A percentile compares a stretch with the other conserved stretches of the same genome.
These are phyloP conservation scores for Phyto melanocephala DNA, from an alignment of 2,888 invertebrate genomes.

Conservation along the genomic window DNA sequence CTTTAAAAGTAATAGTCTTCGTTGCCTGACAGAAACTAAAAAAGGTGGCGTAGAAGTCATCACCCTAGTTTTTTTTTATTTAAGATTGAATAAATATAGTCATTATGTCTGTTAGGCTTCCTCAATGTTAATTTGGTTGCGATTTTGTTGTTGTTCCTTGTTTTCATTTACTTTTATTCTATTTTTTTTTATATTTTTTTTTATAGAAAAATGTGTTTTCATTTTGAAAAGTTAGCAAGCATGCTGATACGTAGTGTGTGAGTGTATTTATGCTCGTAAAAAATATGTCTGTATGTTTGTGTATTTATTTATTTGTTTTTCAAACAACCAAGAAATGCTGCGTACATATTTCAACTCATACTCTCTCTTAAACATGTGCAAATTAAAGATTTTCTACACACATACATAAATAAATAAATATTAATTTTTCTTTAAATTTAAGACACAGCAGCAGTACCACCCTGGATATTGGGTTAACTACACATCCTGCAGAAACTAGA, in stretches of 20 bases:
- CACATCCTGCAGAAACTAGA: too few relatives aligned
- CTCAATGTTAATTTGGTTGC: slow-evolving; percentile 26
- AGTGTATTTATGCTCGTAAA: not conserved
- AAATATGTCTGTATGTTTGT: not conserved
- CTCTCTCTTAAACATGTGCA: not conserved
- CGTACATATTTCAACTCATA: not conserved
- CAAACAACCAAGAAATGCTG: not conserved
- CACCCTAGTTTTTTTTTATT: too few relatives aligned
- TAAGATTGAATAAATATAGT: slow-evolving; percentile 10
- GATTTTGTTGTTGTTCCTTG: slow-evolving; percentile 6
- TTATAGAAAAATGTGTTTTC: slow-evolving; percentile 26
- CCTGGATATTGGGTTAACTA: too few relatives aligned
- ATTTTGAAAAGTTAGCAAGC: not conserved
- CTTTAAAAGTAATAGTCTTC: too few relatives aligned
- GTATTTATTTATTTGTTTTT: not conserved
- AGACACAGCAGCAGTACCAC: not conserved
- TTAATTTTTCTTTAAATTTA: slow-evolving; percentile 33
- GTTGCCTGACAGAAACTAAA: too few relatives aligned
- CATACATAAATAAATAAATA: not conserved
- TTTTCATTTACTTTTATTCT: slow-evolving; percentile 1
- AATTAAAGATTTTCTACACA: not conserved
- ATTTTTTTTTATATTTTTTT: too few relatives aligned
- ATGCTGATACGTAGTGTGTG: slow-evolving; percentile 1
- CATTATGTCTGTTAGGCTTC: slow-evolving; percentile 42
- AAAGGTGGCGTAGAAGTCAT: too few relatives aligned